These are phyloP conservation scores for Meteorus colon DNA, from an alignment of 2,888 invertebrate species.

Conservation along the genomic window DNA sequence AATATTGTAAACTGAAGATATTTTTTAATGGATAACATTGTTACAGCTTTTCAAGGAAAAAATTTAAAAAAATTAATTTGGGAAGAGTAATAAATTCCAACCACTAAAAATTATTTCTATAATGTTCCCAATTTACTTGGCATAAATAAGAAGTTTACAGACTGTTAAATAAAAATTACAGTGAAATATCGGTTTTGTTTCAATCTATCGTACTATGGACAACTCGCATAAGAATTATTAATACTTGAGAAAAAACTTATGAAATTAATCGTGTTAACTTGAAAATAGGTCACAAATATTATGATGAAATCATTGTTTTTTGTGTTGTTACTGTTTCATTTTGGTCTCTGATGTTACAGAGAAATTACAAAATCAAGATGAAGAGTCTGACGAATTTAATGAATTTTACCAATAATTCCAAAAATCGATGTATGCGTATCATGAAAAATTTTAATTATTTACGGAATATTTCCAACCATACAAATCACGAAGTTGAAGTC, in stretches of 20 bases:
- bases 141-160: conserved; percentile 67
- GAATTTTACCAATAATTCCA: background rate
- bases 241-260: conserved; percentile 11
- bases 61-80: conserved; percentile 16
- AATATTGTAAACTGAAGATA: conserved; percentile 53
- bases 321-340: background rate
- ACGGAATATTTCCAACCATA: background rate
- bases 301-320: background rate
- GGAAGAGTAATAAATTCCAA: conserved; percentile 62
- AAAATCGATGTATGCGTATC: background rate
- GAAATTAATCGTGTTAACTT: background rate
- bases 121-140: conserved; percentile 60
- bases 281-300: background rate
- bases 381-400: background rate
- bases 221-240: background rate
- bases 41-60: conserved; percentile 50
- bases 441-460: background rate
- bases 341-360: background rate
- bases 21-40: conserved; percentile 58
- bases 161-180: conserved; percentile 65
- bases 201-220: background rate
- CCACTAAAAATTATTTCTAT: conserved; percentile 62
- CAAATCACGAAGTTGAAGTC: background rate
- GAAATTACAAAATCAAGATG: background rate
- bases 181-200: conserved; percentile 49